Evolutionary conservation across 2,888 invertebrate genomes (phyloP), one percentile per base, ranked within the genome.

Genomic region (Zaprionus obscuricornis): DNA sequence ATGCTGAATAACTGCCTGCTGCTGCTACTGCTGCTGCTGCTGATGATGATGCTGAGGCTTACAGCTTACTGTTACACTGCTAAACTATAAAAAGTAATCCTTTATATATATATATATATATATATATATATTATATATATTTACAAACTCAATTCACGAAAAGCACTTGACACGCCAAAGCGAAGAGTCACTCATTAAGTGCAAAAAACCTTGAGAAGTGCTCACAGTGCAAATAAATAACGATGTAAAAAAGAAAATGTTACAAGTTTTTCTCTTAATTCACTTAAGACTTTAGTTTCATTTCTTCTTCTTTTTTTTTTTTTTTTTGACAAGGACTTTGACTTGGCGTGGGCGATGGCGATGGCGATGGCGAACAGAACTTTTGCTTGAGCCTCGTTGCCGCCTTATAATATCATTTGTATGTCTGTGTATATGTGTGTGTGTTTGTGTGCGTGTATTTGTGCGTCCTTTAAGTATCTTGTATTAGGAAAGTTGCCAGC

Each of bases 251-350:
- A 71, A 65, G 75, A 82, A 85, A 81, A 64, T 72, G 65, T 78
- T 69, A 66, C 79, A 78, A 85, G 85, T 81, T 81, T 72, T 66
- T 43, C 66, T 82, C 66, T 74, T 81, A 81, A 81, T 85, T 81
- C 85, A 81, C 85, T 85, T 85, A 81, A 81, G 75, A 68, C 74
- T 82, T 77, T 82, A 71, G 78, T 77, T 77, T 63, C 54, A 49
- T 81, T 63, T 47, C 26, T n/a, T 40, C 14, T 13, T 20, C n/a
- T 40, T n/a, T 40, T 24, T 13, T 20, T 13, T 24, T 5, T 14
- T 3, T 11, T 3, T 16, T 6, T 27, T 45, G 46, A 26, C 59
- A 71, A 59, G 50, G 42, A 47, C 46, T 55, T 13, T 24, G 22
- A 11, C 24, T n/a, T 18, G 22, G 4, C n/a, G 6, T 7, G 7